A percentile compares a stretch with the other conserved stretches of the same genome.
Conservation (phyloP, 2,888 invertebrate species). For the Caenorhabditis japonica region DNA sequence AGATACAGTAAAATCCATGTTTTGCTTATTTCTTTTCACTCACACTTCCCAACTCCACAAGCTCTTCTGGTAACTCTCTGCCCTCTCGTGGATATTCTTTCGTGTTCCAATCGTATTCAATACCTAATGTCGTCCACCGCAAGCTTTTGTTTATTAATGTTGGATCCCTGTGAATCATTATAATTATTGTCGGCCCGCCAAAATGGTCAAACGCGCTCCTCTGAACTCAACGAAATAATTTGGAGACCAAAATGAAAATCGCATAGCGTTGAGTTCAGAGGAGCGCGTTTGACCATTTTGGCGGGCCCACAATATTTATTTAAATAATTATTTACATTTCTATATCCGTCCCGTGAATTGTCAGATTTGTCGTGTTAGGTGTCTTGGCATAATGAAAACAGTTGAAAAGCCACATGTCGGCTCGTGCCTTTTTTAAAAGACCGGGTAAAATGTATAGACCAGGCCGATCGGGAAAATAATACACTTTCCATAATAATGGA, state of each 20-base stretch:
- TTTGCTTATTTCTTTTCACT: neutral
- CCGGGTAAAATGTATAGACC: slow-evolving; percentile 69
- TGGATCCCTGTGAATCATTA: slow-evolving; percentile 20
- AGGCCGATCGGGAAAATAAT: slow-evolving; percentile 55
- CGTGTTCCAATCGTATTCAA: slow-evolving; percentile 97
- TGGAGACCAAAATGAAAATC: no score
- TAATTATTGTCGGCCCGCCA: no score
- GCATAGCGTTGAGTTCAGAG: no score
- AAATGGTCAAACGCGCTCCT: no score
- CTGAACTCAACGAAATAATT: no score
- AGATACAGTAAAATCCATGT: slow-evolving; percentile 48
- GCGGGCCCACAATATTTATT: no score
- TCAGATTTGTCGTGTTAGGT: slow-evolving; percentile 78
- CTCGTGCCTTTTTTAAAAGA: slow-evolving; percentile 65
- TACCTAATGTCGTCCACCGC: slow-evolving; percentile 95
- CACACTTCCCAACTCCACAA: slow-evolving; percentile 45
- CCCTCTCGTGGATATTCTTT: slow-evolving; percentile 82
- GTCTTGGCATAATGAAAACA: slow-evolving; percentile 78
- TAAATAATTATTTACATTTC: neutral
- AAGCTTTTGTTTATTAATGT: slow-evolving; percentile 80
- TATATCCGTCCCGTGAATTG: slow-evolving; percentile 70
- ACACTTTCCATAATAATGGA: slow-evolving; percentile 60
- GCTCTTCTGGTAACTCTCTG: slow-evolving; percentile 71
- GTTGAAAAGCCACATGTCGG: slow-evolving; percentile 77
- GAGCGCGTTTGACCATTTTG: no score